A percentile compares a stretch with the other conserved stretches of the same genome.
Conservation (phyloP, 2,797 vertebrate species). For the Crocidura indochinensis region DNA sequence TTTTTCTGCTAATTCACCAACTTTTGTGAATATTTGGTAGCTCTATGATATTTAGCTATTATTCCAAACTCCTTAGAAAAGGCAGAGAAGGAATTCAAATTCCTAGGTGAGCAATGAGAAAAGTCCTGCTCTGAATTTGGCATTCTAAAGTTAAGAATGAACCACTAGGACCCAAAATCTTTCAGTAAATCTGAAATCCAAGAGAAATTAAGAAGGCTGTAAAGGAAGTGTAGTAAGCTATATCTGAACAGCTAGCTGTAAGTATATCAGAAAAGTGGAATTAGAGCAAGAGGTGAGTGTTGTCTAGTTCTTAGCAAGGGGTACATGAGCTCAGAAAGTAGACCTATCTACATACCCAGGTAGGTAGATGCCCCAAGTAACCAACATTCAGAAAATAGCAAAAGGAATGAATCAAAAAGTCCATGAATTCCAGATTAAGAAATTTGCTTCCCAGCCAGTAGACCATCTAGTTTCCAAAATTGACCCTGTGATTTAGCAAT, state of each 20-base stretch:
- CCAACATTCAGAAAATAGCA: not conserved
- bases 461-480: not conserved
- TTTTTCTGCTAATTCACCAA: not conserved
- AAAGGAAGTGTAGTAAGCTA: not conserved
- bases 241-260: not conserved
- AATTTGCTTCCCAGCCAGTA: not conserved
- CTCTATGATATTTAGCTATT: not conserved
- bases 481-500: not conserved
- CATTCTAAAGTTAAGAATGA: not conserved
- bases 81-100: not conserved
- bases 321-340: too few species aligned
- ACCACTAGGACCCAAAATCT: too few species aligned
- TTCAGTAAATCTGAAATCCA: too few species aligned
- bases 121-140: fast-evolving
- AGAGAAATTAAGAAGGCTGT: too few species aligned
- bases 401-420: not conserved
- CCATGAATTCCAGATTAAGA: not conserved
- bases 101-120: not conserved
- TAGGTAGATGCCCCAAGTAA: too few species aligned
- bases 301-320: too few species aligned
- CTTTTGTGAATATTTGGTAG: not conserved
- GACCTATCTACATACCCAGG: too few species aligned
- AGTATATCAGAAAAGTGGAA: not conserved
- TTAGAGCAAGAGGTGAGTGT: not conserved
- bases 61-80: not conserved